Conservation (phyloP, 2,797 vertebrate species). For the Tiaroga cobitis region DNA sequence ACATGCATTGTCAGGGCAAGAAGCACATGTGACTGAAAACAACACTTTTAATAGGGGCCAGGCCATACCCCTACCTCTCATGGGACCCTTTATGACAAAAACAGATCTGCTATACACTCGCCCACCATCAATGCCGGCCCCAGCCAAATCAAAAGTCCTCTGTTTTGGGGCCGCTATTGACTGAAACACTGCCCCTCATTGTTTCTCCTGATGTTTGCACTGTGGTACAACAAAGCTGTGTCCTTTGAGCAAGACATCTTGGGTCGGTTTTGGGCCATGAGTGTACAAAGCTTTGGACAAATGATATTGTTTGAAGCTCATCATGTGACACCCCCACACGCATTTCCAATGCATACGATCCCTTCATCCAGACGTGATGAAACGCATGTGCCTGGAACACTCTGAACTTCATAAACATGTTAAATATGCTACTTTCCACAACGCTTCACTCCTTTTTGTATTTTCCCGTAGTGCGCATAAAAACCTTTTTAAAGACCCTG, state of each 20-base stretch:
- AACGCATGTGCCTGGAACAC: not conserved
- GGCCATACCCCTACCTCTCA: constrained; percentile 35
- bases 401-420: constrained; percentile 12
- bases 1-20: constrained; percentile 75
- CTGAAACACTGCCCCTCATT: constrained; percentile 74
- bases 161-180: constrained; percentile 64
- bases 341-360: constrained; percentile 13
- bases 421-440: not conserved
- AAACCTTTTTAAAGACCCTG: constrained; percentile 1
- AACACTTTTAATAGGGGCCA: constrained; percentile 59
- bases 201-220: constrained; percentile 71
- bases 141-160: constrained; percentile 68
- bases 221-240: constrained; percentile 62
- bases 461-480: not conserved
- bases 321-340: constrained; percentile 36
- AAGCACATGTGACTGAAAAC: constrained; percentile 79
- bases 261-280: constrained; percentile 30
- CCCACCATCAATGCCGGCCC: constrained; percentile 43
- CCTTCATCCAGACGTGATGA: constrained; percentile 3
- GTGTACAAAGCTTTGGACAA: constrained; percentile 49
- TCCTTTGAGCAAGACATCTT: constrained; percentile 61
- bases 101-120: constrained; percentile 67
- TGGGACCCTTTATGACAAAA: constrained; percentile 68
- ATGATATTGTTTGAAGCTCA: constrained; percentile 54
- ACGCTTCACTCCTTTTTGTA: not conserved